These are phyloP conservation scores for Pagetopsis macropterus DNA, from an alignment of 2,797 vertebrate genomes.

Conservation along the genomic window DNA sequence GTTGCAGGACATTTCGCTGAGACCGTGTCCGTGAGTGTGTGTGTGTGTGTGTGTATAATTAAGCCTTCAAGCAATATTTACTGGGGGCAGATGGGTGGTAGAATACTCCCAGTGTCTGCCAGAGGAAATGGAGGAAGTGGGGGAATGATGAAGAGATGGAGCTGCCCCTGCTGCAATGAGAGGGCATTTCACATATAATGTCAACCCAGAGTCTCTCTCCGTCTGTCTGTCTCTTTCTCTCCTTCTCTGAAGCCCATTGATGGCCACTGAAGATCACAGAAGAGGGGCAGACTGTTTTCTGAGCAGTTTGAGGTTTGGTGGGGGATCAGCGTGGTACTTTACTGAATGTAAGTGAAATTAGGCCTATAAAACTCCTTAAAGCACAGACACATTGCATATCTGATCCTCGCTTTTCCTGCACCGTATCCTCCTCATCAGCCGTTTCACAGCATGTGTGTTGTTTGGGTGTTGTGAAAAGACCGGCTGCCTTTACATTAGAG, in stretches of 20 bases:
- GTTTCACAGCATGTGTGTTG: constrained; percentile 75
- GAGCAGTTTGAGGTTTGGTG: constrained; percentile 51
- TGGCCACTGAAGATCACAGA: constrained; percentile 67
- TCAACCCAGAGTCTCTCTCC: constrained; percentile 52
- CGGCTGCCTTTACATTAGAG: constrained; percentile 64
- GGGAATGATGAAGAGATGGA: constrained; percentile 76
- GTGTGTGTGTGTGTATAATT: constrained; percentile 75
- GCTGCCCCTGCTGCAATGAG: constrained; percentile 57
- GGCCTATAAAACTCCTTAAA: constrained; percentile 65
- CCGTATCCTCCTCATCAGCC: constrained; percentile 74
- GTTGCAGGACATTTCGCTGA: constrained; percentile 81
- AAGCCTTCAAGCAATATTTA: constrained; percentile 87
- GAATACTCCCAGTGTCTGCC: constrained; percentile 84
- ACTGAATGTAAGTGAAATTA: constrained; percentile 71
- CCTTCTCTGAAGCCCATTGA: constrained; percentile 72
- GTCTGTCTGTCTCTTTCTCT: constrained; percentile 52
- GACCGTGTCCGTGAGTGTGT: constrained; percentile 60
- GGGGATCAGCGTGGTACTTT: constrained; percentile 38
- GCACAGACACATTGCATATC: constrained; percentile 49
- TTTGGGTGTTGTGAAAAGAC: constrained; percentile 62
- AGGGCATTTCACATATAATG: constrained; percentile 71
- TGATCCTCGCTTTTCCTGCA: constrained; percentile 65
- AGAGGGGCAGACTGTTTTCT: constrained; percentile 66
- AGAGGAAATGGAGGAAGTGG: constrained; percentile 81
- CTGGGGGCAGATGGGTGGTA: constrained; percentile 80